A percentile compares a stretch with the other conserved stretches of the same genome.
Conservation (phyloP, 2,113 vertebrate genomes). For the Semicossyphus pulcher region DNA sequence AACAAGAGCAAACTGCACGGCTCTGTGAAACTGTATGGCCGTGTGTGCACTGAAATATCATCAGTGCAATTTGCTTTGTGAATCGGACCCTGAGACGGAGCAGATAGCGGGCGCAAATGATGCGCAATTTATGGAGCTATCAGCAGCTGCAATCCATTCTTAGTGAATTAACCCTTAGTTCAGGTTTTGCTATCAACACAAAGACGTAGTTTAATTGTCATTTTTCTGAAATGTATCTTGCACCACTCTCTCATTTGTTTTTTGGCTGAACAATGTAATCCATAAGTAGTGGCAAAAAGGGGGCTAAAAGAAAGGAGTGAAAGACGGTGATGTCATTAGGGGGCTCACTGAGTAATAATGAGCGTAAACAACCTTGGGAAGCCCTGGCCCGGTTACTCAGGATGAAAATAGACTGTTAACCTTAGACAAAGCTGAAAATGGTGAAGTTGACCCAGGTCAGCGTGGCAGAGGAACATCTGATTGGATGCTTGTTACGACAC, state of each 20-base stretch:
- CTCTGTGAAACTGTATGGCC: no score
- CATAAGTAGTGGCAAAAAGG: background rate
- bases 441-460: background rate
- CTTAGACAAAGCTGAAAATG: constrained; percentile 1
- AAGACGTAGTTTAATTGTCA: background rate
- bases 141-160: no score
- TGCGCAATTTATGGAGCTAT: no score
- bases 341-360: background rate
- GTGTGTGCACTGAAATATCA: no score
- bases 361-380: background rate
- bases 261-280: background rate
- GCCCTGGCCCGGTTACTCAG: background rate
- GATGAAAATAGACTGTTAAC: background rate
- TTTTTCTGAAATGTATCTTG: background rate
- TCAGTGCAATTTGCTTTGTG: no score
- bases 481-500: constrained; percentile 12
- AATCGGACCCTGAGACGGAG: no score
- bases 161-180: no score
- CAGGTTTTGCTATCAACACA: background rate
- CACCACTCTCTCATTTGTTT: background rate
- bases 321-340: background rate
- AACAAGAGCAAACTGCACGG: no score
- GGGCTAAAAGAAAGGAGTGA: no score
- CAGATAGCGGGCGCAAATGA: no score
- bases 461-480: background rate